phyloP scores from a whole-genome alignment of 2,797 vertebrate genomes.

The Rhynchotus rufescens region DNA sequence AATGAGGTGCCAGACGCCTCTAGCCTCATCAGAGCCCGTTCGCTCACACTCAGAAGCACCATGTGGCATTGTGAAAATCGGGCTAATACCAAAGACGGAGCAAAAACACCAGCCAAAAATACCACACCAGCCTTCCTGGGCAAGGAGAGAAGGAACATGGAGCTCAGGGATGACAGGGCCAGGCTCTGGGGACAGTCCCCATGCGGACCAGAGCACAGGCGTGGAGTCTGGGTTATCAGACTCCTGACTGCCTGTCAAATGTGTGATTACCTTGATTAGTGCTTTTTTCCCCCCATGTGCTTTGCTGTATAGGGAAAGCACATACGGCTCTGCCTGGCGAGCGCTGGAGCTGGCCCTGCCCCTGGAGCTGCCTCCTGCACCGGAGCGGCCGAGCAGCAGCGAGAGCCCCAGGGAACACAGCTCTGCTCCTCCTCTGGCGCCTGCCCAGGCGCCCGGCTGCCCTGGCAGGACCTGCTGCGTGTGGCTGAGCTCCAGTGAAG shows the following conservation, averaged over 20 bases:
- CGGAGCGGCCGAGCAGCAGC: neutral
- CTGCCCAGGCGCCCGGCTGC: accelerated
- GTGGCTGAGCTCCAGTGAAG: neutral
- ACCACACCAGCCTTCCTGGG: neutral
- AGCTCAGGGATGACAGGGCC: neutral
- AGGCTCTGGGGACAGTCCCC: neutral
- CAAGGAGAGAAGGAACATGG: neutral
- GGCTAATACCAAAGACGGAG: neutral
- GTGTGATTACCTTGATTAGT: no score
- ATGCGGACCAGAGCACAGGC: accelerated
- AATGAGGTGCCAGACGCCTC: neutral
- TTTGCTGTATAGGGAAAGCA: neutral
- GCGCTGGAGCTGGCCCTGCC: neutral
- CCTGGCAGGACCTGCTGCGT: accelerated
- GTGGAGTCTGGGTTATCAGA: neutral
- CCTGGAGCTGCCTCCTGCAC: neutral
- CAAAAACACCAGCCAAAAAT: neutral
- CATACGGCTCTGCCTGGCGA: accelerated
- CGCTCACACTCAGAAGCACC: neutral
- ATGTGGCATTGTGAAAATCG: neutral
- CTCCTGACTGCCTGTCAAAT: neutral
- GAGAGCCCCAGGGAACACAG: neutral
- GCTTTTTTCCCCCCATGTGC: neutral
- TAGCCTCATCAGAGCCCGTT: accelerated
- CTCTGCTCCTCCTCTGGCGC: neutral